Base-by-base conservation (phyloP, 2,113 vertebrate genomes). In the Lota lota region DNA sequence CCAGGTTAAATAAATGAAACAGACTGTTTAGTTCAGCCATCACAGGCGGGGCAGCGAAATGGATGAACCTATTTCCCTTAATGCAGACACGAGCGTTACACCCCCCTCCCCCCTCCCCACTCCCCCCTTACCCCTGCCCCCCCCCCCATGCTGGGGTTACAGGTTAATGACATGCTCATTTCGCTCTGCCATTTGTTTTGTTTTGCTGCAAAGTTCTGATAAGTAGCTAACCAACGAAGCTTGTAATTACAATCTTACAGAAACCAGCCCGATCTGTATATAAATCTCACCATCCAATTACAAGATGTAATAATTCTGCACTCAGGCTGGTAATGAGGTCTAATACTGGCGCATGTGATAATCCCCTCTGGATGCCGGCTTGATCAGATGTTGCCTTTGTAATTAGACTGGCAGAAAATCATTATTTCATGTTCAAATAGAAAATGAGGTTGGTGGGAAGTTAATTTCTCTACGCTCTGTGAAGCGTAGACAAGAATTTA, bases 81-180 rank as follows among this genome's bases (percentile, higher is more conserved):
- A 95, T 95, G 94, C 94, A 95, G 93, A 97, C 95, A 97, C 93
- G 92, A 96, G 94, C 93, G 94, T 95, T 94, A 94, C 92, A 94
- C 91, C 53, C 15, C 74, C 64, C 40, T 7, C 40, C 7, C 40
- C 40, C 40, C 40, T 14, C 40, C 36, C 2, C 28, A 3, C 40
- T 14, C 40, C 40, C 40, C 40, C 6, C 40, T 10, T 10, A 47
- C 40, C 40, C 12, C 40, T 28, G 17, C 74, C 64, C 61, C 60
- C 22, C 82, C 85, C 90, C 91, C 94, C 93, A 94, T 93, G 93
- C 93, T 93, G 94, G 94, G 97, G 97, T 97, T 97, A 99, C 94
- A 97, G 97, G 97, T 99, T 99, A 99, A 99, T 99, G 96, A 99
- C 98, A 99, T 98, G 96, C 97, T 99, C 97, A 96, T 99, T 99